Conservation (phyloP, 2,797 vertebrate genomes). For the Heliangelus exortis region DNA sequence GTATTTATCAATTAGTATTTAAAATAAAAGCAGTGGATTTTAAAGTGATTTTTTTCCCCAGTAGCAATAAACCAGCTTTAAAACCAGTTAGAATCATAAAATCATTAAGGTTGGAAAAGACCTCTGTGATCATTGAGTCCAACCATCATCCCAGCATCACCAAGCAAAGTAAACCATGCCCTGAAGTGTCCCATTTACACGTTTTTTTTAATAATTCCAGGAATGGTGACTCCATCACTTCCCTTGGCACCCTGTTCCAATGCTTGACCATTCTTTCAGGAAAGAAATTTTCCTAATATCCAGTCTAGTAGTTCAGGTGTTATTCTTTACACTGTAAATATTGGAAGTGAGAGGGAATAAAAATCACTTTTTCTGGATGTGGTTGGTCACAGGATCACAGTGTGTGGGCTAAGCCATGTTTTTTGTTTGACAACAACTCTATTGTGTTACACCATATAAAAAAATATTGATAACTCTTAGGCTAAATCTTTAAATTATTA, state of each 20-base stretch:
- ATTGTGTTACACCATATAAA: not conserved
- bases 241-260: no score
- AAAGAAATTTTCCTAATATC: no score
- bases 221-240: no score
- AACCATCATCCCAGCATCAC: no score
- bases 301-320: no score
- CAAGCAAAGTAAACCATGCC: no score
- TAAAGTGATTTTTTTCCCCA: not conserved
- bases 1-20: no score
- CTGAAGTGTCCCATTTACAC: no score
- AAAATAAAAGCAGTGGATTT: not conserved
- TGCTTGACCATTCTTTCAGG: no score
- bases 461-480: not conserved
- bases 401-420: not conserved
- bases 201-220: no score
- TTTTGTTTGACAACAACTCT: not conserved
- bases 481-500: not conserved
- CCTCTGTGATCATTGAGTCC: no score
- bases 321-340: not conserved
- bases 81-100: not conserved
- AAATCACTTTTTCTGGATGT: not conserved
- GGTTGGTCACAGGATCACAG: not conserved
- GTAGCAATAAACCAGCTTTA: not conserved
- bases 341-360: not conserved
- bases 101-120: no score